Conservation (phyloP, 1,140 invertebrate genomes). For the Pachypeltis micranthus region DNA sequence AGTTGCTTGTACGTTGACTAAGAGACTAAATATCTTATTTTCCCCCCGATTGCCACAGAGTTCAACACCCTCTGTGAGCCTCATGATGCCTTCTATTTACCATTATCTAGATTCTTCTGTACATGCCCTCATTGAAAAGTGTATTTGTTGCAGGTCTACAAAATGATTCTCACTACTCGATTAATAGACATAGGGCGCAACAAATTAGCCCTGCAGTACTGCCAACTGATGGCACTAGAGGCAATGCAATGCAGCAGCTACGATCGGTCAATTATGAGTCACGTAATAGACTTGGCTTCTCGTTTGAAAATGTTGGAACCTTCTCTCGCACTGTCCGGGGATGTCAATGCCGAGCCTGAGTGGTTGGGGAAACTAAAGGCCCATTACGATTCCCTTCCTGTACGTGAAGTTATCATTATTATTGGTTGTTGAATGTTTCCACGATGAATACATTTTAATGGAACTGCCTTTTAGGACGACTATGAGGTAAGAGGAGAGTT, state of each 20-base stretch:
- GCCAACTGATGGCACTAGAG: conserved; percentile 57
- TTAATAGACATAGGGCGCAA: conserved; percentile 47
- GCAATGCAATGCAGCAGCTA: conserved; percentile 32
- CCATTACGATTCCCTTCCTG: conserved; percentile 11
- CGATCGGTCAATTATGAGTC: conserved; percentile 23
- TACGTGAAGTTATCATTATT: no score
- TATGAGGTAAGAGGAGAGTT: neutral
- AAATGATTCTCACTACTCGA: conserved; percentile 56
- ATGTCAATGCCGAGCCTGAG: conserved; percentile 24
- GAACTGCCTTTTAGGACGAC: no score
- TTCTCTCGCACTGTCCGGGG: conserved; percentile 12
- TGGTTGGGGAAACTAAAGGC: conserved; percentile 22
- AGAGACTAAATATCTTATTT: no score
- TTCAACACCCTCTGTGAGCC: no score
- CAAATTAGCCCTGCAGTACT: conserved; percentile 60
- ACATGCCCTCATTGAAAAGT: no score
- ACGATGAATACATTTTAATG: neutral
- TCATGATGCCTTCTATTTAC: no score
- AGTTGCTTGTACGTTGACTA: no score
- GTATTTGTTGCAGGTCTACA: conserved; percentile 45
- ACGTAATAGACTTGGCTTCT: conserved; percentile 20
- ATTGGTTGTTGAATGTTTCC: no score
- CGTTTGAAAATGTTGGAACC: conserved; percentile 22
- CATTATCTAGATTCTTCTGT: no score
- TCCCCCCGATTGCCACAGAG: no score